Evolutionary conservation across 2,797 vertebrate genomes (phyloP).

Genomic region (Heterohyrax brucei): DNA sequence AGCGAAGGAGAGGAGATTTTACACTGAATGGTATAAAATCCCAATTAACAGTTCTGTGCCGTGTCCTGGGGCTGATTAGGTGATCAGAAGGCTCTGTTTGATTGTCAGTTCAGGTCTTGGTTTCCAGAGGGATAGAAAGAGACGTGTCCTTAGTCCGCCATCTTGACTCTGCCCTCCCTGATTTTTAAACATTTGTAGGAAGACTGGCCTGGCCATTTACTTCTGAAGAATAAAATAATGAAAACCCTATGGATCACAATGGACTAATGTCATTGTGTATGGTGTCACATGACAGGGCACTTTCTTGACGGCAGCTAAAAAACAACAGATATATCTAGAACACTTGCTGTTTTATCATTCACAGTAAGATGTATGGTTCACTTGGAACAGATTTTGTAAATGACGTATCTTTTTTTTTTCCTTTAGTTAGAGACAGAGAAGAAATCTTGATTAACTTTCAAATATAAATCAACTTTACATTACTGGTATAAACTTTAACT

Average conservation of each 20-base stretch:
- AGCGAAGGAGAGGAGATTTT: no score
- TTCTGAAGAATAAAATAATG: neutral
- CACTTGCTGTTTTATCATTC: neutral
- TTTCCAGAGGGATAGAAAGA: no score
- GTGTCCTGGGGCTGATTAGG: no score
- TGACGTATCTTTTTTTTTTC: neutral
- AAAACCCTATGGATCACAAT: neutral
- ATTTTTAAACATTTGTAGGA: neutral
- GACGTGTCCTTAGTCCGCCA: no score
- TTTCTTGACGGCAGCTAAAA: neutral
- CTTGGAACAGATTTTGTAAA: neutral
- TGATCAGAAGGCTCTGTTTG: no score
- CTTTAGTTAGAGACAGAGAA: neutral
- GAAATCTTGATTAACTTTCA: neutral
- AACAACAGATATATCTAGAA: neutral
- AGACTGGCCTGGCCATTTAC: neutral
- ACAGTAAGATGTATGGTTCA: neutral
- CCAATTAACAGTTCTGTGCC: no score
- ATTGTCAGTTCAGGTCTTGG: no score
- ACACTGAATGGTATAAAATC: no score
- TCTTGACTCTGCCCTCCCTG: no score
- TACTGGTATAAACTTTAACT: neutral
- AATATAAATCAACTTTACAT: neutral
- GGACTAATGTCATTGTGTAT: neutral
- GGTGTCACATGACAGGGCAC: neutral